Percentiles rank a stretch among this genome's conserved stretches.
Conservation (phyloP, 2,797 vertebrate species). For the Anabacerthia variegaticeps region DNA sequence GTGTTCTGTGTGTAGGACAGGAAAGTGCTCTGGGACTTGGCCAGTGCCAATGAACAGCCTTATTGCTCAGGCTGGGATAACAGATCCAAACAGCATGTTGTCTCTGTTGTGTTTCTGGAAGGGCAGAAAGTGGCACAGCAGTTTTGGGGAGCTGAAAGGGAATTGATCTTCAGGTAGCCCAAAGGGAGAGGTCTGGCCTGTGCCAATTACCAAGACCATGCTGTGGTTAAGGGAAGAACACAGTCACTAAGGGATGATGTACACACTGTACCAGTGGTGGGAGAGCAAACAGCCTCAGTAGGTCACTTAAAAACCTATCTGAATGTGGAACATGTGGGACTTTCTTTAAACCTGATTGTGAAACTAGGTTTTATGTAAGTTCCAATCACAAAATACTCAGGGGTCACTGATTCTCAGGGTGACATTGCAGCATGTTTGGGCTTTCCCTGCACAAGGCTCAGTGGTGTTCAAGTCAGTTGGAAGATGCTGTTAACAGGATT, state of each 20-base stretch:
- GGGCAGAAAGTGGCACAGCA: neutral
- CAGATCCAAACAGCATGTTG: neutral
- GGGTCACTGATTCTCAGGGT: neutral
- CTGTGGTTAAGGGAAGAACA: neutral
- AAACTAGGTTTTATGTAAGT: neutral
- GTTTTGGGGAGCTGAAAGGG: neutral
- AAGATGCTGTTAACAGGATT: slow-evolving; percentile 18
- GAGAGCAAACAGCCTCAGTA: neutral
- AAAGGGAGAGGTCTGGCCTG: neutral
- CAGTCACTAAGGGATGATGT: neutral
- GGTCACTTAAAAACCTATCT: neutral
- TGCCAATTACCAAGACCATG: neutral
- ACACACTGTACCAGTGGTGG: neutral
- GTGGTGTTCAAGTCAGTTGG: neutral
- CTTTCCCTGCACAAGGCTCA: neutral
- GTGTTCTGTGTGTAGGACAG: neutral
- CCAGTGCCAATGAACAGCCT: neutral
- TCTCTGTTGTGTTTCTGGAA: neutral
- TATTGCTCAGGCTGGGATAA: neutral
- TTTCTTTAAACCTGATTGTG: neutral
- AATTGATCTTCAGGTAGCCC: neutral
- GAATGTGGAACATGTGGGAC: neutral
- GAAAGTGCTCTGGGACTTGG: neutral
- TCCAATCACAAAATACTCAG: neutral
- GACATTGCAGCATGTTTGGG: neutral